Conservation (phyloP, 2,113 vertebrate genomes). For the Collichthys lucidus region DNA sequence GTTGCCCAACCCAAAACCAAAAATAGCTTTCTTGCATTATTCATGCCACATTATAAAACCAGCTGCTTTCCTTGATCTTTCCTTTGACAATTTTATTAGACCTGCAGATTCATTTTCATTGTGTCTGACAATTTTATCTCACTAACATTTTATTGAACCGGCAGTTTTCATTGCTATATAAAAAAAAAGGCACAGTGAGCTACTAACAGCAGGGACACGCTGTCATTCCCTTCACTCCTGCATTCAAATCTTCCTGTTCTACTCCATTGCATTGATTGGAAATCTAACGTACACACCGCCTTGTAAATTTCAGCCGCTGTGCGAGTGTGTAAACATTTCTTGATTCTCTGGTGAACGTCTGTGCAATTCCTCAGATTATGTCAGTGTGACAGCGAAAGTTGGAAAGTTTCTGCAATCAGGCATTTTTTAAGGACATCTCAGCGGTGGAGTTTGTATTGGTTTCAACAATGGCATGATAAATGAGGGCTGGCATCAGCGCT, state of each 20-base stretch:
- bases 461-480: slow-evolving; percentile 74
- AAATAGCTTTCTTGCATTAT: slow-evolving; percentile 40
- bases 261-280: slow-evolving; percentile 40
- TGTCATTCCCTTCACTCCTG: slow-evolving; percentile 7
- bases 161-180: slow-evolving; percentile 35
- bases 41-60: slow-evolving; percentile 29
- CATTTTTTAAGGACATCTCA: slow-evolving; percentile 64
- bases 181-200: slow-evolving; percentile 46
- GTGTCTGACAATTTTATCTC: slow-evolving; percentile 51
- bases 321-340: not conserved
- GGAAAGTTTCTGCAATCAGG: slow-evolving; percentile 61
- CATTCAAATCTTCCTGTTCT: slow-evolving; percentile 23
- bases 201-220: slow-evolving; percentile 38
- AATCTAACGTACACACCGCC: slow-evolving; percentile 25
- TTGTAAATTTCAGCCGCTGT: slow-evolving; percentile 26
- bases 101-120: slow-evolving; percentile 53
- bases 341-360: not conserved
- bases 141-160: slow-evolving; percentile 52
- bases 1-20: slow-evolving; percentile 17
- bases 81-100: slow-evolving; percentile 50
- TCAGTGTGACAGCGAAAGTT: slow-evolving; percentile 26
- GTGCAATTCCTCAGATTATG: slow-evolving; percentile 9
- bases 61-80: slow-evolving; percentile 26
- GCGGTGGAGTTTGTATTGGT: slow-evolving; percentile 54
- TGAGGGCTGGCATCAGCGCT: slow-evolving; percentile 58